Percentiles rank a stretch among this genome's conserved stretches.
Conservation (phyloP, 2,888 invertebrate species). For the Luperina nickerlii region DNA sequence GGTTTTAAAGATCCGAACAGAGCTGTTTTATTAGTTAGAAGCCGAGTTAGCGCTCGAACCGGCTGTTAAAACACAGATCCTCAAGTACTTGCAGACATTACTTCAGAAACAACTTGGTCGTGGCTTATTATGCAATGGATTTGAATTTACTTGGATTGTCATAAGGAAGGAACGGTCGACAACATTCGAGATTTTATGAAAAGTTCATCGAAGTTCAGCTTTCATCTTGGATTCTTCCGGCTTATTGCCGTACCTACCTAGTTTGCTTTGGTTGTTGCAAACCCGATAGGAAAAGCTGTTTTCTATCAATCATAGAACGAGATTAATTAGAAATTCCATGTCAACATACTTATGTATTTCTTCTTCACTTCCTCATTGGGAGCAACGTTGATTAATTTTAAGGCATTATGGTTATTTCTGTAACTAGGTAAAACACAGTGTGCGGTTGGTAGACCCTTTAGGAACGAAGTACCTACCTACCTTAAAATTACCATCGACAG, state of each 20-base stretch:
- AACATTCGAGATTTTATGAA: constrained; percentile 16
- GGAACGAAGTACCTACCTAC: background rate
- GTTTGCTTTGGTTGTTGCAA: background rate
- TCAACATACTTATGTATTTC: background rate
- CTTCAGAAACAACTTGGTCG: constrained; percentile 54
- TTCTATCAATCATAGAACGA: background rate
- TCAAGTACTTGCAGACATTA: constrained; percentile 54
- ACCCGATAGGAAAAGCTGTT: background rate
- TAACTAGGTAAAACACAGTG: too few species aligned
- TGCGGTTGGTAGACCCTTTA: too few species aligned
- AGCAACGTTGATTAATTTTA: background rate
- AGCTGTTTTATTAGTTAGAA: constrained; percentile 61
- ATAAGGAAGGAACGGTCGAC: constrained; percentile 23
- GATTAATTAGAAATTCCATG: background rate
- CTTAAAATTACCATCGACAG: background rate
- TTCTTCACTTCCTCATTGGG: background rate
- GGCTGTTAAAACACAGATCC: constrained; percentile 64
- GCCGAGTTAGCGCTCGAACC: constrained; percentile 50
- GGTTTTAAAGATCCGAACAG: constrained; percentile 52
- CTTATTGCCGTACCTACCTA: background rate
- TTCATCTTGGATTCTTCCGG: constrained; percentile 11
- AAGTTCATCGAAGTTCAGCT: background rate
- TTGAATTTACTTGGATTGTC: constrained; percentile 48
- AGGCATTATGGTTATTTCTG: too few species aligned
- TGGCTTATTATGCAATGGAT: constrained; percentile 57